These are phyloP conservation scores for Mormyrus hasselquistii DNA, from an alignment of 2,797 vertebrate genomes.

Conservation along the genomic window DNA sequence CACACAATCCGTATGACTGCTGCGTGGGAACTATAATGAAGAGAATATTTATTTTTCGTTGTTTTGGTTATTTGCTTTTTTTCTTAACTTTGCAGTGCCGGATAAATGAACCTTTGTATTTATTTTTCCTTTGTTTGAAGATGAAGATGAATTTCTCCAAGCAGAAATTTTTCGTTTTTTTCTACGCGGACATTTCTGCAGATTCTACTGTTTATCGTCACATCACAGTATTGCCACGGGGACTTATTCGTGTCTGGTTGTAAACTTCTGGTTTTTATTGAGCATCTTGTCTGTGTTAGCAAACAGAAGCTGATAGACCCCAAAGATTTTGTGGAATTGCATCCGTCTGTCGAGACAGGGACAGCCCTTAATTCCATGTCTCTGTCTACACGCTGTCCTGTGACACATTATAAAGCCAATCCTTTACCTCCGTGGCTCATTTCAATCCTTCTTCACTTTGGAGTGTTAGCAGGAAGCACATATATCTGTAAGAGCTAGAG, in stretches of 20 bases:
- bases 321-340: slow-evolving; percentile 24
- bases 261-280: slow-evolving; percentile 9
- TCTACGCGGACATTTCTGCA: slow-evolving; percentile 32
- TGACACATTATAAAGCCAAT: neutral
- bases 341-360: slow-evolving; percentile 6
- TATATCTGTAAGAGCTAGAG: neutral
- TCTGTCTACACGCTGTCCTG: slow-evolving; percentile 18
- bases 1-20: slow-evolving; percentile 36
- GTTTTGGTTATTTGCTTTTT: slow-evolving; percentile 30
- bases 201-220: slow-evolving; percentile 17
- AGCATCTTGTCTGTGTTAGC: neutral
- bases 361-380: slow-evolving; percentile 13
- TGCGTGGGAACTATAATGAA: slow-evolving; percentile 41
- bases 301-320: slow-evolving; percentile 26
- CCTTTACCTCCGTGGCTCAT: slow-evolving; percentile 11
- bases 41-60: slow-evolving; percentile 28
- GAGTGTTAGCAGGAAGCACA: slow-evolving; percentile 37
- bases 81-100: slow-evolving; percentile 47
- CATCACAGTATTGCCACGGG: slow-evolving; percentile 24
- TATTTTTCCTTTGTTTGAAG: slow-evolving; percentile 30
- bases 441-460: slow-evolving; percentile 29
- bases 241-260: slow-evolving; percentile 29
- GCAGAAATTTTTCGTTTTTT: slow-evolving; percentile 21
- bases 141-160: slow-evolving; percentile 24
- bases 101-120: slow-evolving; percentile 35